Evolutionary conservation across 2,113 vertebrate genomes (phyloP), one percentile per base, ranked within the genome.

Genomic region (Urocolius indicus): DNA sequence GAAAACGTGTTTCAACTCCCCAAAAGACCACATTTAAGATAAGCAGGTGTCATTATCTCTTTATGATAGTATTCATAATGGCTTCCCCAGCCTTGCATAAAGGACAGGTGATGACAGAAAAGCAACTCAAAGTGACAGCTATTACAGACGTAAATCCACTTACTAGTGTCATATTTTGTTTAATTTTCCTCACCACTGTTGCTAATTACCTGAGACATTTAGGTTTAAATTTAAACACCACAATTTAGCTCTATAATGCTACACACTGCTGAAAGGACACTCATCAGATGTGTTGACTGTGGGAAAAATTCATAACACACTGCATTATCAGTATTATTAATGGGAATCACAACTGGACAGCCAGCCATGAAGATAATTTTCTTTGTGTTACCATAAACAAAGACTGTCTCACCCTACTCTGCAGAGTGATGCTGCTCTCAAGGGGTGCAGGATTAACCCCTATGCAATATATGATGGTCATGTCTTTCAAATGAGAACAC

Each of bases 121-220:
- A 85, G 16, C 32, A 80, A n/a, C 55, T 71, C 68, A 36, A 84
- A 85, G 41, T 90, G 92, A 90, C 90, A 84, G 87, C 27, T 92
- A 63, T 67, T 84, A 93, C 29, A 52, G 79, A 55, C 34, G 45
- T 67, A 86, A 91, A 90, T 86, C 79, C 72, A 93, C 77, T 92
- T 80, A 6, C 71, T n/a, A 63, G 51, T 59, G 48, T 69, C 34
- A 55, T 48, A 43, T 86, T 73, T 87, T 75, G 27, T 89, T 85
- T 95, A 11, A 93, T 84, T 84, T 86, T 23, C 85, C 48, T 71
- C 83, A 48, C 26, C 23, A 38, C 41, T 67, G 18, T 43, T 74
- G 62, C 58, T 91, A 69, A 73, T 83, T 74, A 88, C 32, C 68
- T 77, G 49, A 48, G 57, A 45, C 26, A 75, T 34, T 87, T 52